These are phyloP conservation scores for Amphipyra berbera DNA, from an alignment of 2,888 invertebrate genomes.

Conservation along the genomic window DNA sequence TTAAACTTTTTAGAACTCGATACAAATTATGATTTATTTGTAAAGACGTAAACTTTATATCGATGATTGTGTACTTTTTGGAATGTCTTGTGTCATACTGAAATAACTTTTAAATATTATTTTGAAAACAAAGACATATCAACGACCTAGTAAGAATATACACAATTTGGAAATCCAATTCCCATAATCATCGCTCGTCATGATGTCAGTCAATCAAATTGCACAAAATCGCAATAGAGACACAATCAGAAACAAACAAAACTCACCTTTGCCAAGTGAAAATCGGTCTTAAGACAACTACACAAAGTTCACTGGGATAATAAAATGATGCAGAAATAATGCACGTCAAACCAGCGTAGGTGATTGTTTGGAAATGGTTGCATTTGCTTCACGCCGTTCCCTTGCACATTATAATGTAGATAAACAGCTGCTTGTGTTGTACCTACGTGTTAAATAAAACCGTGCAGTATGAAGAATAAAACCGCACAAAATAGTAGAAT, in stretches of 20 bases:
- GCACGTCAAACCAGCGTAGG: constrained; percentile 78
- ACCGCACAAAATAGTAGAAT: constrained; percentile 9
- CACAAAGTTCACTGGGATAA: constrained; percentile 45
- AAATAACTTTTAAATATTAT: not conserved
- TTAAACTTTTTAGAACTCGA: not conserved
- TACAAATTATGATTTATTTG: not conserved
- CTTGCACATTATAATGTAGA: constrained; percentile 59
- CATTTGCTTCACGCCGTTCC: constrained; percentile 65
- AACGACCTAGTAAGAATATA: constrained; percentile 18
- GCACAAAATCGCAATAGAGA: constrained; percentile 39
- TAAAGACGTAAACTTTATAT: not conserved
- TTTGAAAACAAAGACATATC: not conserved
- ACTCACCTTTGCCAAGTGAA: constrained; percentile 46
- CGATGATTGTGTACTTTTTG: not conserved
- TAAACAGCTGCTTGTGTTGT: constrained; percentile 37
- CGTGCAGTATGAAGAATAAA: constrained; percentile 45
- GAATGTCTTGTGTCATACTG: too few relatives aligned
- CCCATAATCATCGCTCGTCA: constrained; percentile 49
- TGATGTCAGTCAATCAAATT: constrained; percentile 59
- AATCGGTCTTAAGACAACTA: constrained; percentile 34
- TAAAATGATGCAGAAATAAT: constrained; percentile 56
- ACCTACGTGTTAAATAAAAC: constrained; percentile 52
- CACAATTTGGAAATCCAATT: constrained; percentile 31
- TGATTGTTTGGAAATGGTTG: constrained; percentile 80
- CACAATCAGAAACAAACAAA: constrained; percentile 36